Percentiles rank a stretch among this genome's conserved stretches.
phyloP scores from a whole-genome alignment of 2,797 vertebrate species.

The Etheostoma perlongum region DNA sequence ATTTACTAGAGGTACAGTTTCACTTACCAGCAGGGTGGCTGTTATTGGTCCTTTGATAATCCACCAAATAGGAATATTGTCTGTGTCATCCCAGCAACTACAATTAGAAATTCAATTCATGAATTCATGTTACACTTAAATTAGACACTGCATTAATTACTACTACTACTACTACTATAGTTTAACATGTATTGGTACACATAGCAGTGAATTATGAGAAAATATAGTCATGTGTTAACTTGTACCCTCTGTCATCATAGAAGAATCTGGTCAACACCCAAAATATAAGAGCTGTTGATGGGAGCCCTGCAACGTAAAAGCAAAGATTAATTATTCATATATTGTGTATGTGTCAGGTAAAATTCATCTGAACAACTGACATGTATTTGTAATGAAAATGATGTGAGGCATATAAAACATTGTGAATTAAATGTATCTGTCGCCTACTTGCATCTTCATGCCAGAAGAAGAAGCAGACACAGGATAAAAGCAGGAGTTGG shows the following conservation, averaged over 20 bases:
- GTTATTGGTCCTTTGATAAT: conserved; percentile 94
- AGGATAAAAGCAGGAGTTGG: conserved; percentile 31
- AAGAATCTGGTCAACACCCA: conserved; percentile 89
- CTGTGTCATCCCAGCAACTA: conserved; percentile 93
- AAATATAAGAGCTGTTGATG: conserved; percentile 83
- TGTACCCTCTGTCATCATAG: conserved; percentile 87
- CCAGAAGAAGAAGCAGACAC: conserved; percentile 21
- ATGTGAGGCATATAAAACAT: not conserved
- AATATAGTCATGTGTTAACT: not conserved
- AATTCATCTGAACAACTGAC: conserved; percentile 10
- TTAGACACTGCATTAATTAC: not conserved
- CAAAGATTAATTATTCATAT: conserved; percentile 39
- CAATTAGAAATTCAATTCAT: conserved; percentile 31
- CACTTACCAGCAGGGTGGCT: conserved; percentile 88
- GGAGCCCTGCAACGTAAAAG: conserved; percentile 83
- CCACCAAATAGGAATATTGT: conserved; percentile 88
- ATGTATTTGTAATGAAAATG: conserved; percentile 25
- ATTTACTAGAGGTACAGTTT: not conserved
- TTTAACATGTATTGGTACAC: not conserved
- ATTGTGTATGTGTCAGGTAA: conserved; percentile 23
- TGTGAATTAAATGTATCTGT: conserved; percentile 20
- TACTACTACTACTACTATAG: not conserved
- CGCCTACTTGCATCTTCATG: conserved; percentile 15
- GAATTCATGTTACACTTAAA: not conserved
- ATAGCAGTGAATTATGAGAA: not conserved